Conservation (phyloP, 1,140 invertebrate species). For the Gonioctena quinquepunctata region DNA sequence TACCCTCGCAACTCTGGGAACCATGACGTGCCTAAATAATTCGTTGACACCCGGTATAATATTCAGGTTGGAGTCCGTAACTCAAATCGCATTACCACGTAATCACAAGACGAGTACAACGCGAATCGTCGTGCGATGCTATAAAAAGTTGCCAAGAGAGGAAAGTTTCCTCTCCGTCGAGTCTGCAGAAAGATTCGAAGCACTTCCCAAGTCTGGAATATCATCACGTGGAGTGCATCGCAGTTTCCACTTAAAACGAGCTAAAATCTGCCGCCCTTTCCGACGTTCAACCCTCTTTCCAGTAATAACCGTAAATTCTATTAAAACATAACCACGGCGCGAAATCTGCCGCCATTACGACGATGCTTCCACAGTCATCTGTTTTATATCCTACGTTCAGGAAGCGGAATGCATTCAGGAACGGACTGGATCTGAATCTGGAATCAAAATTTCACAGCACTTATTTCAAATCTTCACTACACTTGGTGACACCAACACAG, state of each 20-base stretch:
- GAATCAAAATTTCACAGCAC: too few species aligned
- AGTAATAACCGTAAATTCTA: constrained; percentile 59
- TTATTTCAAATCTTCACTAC: too few species aligned
- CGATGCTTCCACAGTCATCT: constrained; percentile 55
- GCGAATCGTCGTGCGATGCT: background rate
- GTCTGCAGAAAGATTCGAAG: background rate
- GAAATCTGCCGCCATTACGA: constrained; percentile 58
- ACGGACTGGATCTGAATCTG: background rate
- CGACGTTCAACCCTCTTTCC: constrained; percentile 46
- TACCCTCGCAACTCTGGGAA: too few species aligned
- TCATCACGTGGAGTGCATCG: constrained; percentile 34
- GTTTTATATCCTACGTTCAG: constrained; percentile 45
- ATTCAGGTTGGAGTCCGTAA: too few species aligned
- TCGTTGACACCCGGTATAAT: too few species aligned
- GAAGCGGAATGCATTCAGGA: background rate
- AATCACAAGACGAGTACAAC: background rate
- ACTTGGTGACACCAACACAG: too few species aligned
- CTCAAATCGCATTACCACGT: background rate
- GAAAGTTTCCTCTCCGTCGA: background rate
- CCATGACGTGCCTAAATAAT: too few species aligned
- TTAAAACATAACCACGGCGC: constrained; percentile 58
- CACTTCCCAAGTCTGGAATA: constrained; percentile 25
- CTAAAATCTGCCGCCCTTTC: constrained; percentile 36
- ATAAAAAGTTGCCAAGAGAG: background rate
- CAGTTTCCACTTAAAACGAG: constrained; percentile 34